Conservation (phyloP, 2,113 vertebrate species). For the Castor canadensis region DNA sequence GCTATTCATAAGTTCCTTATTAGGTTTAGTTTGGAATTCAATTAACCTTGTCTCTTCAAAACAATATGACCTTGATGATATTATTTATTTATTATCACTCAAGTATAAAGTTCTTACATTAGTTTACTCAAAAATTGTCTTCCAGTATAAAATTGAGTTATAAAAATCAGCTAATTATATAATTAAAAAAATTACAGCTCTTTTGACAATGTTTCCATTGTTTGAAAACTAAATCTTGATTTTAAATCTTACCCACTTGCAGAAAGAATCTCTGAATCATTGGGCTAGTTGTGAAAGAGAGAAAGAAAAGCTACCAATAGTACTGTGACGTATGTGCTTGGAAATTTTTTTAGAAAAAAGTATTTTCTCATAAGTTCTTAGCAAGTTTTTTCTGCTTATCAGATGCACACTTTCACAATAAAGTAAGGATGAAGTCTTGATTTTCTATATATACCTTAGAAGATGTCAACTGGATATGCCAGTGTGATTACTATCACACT, state of each 20-base stretch:
- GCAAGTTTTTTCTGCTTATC: neutral
- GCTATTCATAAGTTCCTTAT: neutral
- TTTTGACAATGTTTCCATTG: neutral
- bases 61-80: neutral
- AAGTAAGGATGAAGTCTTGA: neutral
- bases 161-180: neutral
- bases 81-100: neutral
- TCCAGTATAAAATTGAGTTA: neutral
- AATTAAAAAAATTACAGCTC: neutral
- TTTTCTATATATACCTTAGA: neutral
- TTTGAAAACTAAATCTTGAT: neutral
- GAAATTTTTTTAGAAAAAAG: neutral
- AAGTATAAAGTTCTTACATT: neutral
- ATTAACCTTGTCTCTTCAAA: neutral
- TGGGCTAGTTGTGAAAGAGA: neutral
- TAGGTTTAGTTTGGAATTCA: neutral
- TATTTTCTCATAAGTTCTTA: neutral
- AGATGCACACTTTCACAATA: neutral
- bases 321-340: neutral
- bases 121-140: neutral
- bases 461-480: rapidly evolving
- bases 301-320: neutral
- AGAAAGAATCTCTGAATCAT: neutral
- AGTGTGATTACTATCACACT: neutral
- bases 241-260: neutral